These are phyloP conservation scores for Carduelis carduelis DNA, from an alignment of 2,797 vertebrate genomes.

Conservation along the genomic window DNA sequence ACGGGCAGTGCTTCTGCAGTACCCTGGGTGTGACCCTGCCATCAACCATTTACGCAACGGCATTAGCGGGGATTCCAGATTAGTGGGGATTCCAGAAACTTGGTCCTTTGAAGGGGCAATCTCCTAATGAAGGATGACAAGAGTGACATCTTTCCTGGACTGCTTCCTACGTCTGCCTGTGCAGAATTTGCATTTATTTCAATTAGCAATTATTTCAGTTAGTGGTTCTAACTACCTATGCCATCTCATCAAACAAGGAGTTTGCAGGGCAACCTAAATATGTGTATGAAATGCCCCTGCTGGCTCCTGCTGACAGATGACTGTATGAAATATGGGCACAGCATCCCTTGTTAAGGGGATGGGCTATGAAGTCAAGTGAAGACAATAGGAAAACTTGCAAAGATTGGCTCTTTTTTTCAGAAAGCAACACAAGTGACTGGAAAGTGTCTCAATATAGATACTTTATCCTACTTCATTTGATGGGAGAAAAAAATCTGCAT, in stretches of 20 bases:
- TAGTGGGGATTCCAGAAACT: conserved; percentile 48
- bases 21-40: conserved; percentile 5
- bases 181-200: not conserved
- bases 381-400: not conserved
- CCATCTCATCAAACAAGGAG: not conserved
- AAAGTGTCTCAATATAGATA: not conserved
- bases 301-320: not conserved
- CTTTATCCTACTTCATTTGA: not conserved
- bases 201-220: not conserved
- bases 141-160: not conserved
- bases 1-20: not conserved
- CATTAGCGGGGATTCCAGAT: conserved; percentile 45
- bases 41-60: not conserved
- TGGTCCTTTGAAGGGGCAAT: not conserved
- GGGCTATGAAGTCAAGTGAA: not conserved
- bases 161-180: not conserved
- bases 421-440: not conserved
- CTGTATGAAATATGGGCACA: not conserved
- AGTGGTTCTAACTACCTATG: not conserved
- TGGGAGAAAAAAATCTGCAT: not conserved
- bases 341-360: not conserved
- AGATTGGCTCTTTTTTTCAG: not conserved
- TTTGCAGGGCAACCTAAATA: not conserved
- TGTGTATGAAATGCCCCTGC: not conserved
- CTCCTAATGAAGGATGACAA: conserved; percentile 25